Percentiles rank a stretch among this genome's conserved stretches.
These are phyloP conservation scores for Gortyna flavago DNA, from an alignment of 2,888 invertebrate genomes.

Conservation along the genomic window DNA sequence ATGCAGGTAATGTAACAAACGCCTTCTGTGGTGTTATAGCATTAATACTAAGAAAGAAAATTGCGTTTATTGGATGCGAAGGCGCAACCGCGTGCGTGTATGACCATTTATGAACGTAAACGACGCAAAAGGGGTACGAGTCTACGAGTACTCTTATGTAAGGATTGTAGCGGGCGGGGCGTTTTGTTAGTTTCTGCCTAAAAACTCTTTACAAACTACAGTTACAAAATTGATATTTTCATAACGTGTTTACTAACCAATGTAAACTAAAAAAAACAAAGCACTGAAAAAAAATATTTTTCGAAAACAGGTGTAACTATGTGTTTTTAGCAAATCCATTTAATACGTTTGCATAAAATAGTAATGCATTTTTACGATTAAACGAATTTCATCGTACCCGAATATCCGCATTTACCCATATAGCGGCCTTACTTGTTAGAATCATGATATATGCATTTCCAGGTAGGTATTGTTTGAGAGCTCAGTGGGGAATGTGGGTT, in stretches of 20 bases:
- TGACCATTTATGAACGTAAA: not conserved
- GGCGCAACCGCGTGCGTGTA: not conserved
- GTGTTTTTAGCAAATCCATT: slow-evolving; percentile 11
- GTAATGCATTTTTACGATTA: not conserved
- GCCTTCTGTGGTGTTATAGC: too few species aligned
- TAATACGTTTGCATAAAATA: not conserved
- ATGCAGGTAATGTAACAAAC: slow-evolving; percentile 91
- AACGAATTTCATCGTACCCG: not conserved
- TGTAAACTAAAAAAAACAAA: too few species aligned
- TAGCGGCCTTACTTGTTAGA: not conserved
- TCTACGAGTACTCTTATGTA: too few species aligned
- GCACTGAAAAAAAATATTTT: not conserved
- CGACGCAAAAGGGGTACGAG: not conserved
- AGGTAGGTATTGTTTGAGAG: slow-evolving; percentile 21
- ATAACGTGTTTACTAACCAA: not conserved
- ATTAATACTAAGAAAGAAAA: not conserved
- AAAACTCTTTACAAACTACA: not conserved
- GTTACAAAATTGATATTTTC: too few species aligned
- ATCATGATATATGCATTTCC: not conserved
- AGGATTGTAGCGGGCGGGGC: not conserved
- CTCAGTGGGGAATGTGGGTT: slow-evolving; percentile 19
- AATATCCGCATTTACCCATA: not conserved
- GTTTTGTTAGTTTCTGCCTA: not conserved
- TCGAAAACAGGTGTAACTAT: slow-evolving; percentile 4
- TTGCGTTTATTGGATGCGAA: not conserved